Evolutionary conservation across 2,113 vertebrate species (phyloP), one percentile per base, ranked within the genome.

Genomic region (Onychostoma macrolepis): DNA sequence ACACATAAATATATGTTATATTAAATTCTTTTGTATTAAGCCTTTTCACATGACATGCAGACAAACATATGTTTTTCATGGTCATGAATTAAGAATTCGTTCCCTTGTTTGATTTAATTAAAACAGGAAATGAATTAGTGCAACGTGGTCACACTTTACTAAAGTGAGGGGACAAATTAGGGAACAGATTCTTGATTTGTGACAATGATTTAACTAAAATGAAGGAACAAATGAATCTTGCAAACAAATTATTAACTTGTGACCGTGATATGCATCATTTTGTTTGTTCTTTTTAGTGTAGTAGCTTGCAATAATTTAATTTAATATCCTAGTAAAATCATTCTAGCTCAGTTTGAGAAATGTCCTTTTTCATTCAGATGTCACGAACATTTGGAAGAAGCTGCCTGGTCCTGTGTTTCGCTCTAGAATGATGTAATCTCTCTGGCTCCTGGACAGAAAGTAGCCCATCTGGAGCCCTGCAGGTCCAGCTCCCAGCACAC

Each of bases 401-500:
- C 96, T 96, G 65, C 98, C 98, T 0, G 98, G 96, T 0, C 92
- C 90, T 0, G 94, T 89, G 80, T 96, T 96, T 63, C 97, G 95
- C 91, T 99, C 98, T 15, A 99, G 92, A 87, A 98, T 96, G 0
- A 94, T 0, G 6, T 99, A 99, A 91, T 98, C 94, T 56, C 98
- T 92, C 26, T 92, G 86, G 0, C 96, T 94, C n/a, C 17, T 94
- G 75, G 97, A 96, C 30, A 99, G 96, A 86, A 98, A 97, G 76
- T 97, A 94, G 19, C 96, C 98, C 79, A 95, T 97, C 93, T 99
- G 98, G 80, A 99, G 89, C 13, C 98, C 98, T 0, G 97, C 94
- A 0, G 98, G 98, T 6, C 98, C 98, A 0, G 97, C 98, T 33
- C 98, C 98, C 0, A 99, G 93, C 43, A 99, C 84, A 9, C 98